Conservation (phyloP, 2,888 invertebrate genomes). For the Melipona bicolor region DNA sequence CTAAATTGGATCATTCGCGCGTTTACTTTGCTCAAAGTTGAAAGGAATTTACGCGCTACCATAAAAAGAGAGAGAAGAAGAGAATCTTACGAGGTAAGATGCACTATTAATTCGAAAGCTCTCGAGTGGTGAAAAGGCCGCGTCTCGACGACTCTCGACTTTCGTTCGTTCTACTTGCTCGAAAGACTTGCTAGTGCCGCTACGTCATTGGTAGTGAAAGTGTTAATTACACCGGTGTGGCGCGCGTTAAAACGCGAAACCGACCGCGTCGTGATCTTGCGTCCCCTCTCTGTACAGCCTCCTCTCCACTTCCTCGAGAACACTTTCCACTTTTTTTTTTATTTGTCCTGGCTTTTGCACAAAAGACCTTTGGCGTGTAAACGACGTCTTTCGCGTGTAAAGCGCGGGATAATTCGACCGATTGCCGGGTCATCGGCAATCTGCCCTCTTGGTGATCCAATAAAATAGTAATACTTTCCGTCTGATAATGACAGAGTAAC, state of each 20-base stretch:
- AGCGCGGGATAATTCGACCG: background rate
- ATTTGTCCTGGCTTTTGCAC: background rate
- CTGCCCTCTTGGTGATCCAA: background rate
- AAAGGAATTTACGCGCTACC: background rate
- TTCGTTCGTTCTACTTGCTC: background rate
- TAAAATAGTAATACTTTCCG: background rate
- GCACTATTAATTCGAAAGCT: slow-evolving; percentile 6
- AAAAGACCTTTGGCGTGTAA: background rate
- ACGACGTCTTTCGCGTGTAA: background rate
- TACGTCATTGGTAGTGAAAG: slow-evolving; percentile 24
- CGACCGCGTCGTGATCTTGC: no score
- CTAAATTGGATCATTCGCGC: no score
- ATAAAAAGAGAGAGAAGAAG: no score
- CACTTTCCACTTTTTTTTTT: background rate
- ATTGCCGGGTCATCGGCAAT: background rate
- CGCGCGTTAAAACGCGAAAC: background rate
- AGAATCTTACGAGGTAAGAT: background rate
- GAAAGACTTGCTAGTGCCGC: slow-evolving; percentile 4
- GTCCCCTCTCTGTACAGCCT: background rate
- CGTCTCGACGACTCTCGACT: slow-evolving; percentile 10
- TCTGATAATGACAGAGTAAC: background rate
- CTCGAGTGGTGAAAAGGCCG: slow-evolving; percentile 18
- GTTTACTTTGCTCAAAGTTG: background rate
- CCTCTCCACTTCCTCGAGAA: background rate
- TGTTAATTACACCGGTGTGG: slow-evolving; percentile 36